phyloP scores from a whole-genome alignment of 2,888 invertebrate species.

The Idaea biselata region DNA sequence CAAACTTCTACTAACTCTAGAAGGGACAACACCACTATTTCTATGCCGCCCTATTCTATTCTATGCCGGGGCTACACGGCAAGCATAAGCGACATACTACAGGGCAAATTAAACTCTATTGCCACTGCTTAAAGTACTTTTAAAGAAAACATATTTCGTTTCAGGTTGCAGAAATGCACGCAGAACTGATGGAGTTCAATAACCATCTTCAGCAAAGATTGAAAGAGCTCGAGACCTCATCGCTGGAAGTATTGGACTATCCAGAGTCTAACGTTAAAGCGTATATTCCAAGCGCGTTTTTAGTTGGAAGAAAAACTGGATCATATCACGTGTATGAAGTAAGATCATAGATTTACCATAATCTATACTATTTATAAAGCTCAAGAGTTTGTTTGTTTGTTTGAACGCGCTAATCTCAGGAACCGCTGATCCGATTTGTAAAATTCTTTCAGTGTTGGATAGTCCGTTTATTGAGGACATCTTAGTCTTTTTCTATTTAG shows the following conservation, averaged over 20 bases:
- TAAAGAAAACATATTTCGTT: slow-evolving; percentile 11
- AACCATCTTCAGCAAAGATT: slow-evolving; percentile 88
- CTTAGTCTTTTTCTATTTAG: no score
- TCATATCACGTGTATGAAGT: slow-evolving; percentile 96
- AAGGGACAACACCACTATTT: no score
- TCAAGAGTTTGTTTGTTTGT: no score
- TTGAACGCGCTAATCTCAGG: no score
- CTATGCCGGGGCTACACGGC: no score
- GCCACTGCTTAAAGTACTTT: not conserved
- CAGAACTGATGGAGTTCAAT: slow-evolving; percentile 95
- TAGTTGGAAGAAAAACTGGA: slow-evolving; percentile 83
- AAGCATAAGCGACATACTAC: not conserved
- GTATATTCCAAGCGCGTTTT: slow-evolving; percentile 93
- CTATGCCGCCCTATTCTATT: no score
- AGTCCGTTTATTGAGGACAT: no score
- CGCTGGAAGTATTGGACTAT: slow-evolving; percentile 59
- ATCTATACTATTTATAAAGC: no score
- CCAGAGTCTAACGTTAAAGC: slow-evolving; percentile 85
- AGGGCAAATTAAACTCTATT: not conserved
- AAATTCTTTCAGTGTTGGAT: no score
- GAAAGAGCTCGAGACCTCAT: slow-evolving; percentile 68
- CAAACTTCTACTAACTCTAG: not conserved
- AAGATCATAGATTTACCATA: slow-evolving; percentile 22
- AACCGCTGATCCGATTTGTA: no score
- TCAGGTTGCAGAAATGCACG: slow-evolving; percentile 96